Evolutionary conservation across 2,888 invertebrate species (phyloP), one percentile per base, ranked within the genome.

Genomic region (Dasysyrphus tricinctus): DNA sequence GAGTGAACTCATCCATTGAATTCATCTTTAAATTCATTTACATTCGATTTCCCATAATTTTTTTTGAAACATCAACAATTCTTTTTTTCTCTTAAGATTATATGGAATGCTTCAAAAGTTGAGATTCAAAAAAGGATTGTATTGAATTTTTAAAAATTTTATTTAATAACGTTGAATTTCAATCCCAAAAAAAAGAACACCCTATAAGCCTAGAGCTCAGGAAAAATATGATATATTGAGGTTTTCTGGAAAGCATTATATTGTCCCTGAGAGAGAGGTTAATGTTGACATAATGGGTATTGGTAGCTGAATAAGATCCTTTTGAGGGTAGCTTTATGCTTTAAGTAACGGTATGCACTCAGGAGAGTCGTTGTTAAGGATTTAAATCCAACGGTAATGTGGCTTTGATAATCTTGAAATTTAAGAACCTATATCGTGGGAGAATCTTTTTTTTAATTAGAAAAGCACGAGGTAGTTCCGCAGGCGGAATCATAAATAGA

Each of bases 221-320:
- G 49, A 56, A 72, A 80, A 61, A 72, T 73, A 85, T 85, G 84
- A 80, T 85, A 63, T 76, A 80, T 80, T 61, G 19, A 61, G 80
- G 72, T 42, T 42, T 47, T 56, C 65, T 44, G 29, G 44, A 57
- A 59, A 65, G 69, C 44, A 57, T 78, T 74, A 63, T 70, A 70
- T 74, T 83, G 83, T 83, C 56, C 83, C 69, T 83, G 24, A 39
- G 73, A 80, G 80, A 73, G 67, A 73, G 73, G 80, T 77, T 80
- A 80, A 80, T 85, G 80, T 80, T 85, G 84, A 85, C 84, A 85
- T 85, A 85, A 85, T 85, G 80, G 80, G 76, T 59, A 75, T 61
- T 72, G 65, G 76, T 39, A 56, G 61, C 37, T 3, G 32, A 57
- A 57, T 57, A 59, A 39, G 39, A 70, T 70, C 54, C 69, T 69